A percentile compares a stretch with the other conserved stretches of the same genome.
phyloP scores from a whole-genome alignment of 2,797 vertebrate genomes.

The Hypotaenidia okinawae region DNA sequence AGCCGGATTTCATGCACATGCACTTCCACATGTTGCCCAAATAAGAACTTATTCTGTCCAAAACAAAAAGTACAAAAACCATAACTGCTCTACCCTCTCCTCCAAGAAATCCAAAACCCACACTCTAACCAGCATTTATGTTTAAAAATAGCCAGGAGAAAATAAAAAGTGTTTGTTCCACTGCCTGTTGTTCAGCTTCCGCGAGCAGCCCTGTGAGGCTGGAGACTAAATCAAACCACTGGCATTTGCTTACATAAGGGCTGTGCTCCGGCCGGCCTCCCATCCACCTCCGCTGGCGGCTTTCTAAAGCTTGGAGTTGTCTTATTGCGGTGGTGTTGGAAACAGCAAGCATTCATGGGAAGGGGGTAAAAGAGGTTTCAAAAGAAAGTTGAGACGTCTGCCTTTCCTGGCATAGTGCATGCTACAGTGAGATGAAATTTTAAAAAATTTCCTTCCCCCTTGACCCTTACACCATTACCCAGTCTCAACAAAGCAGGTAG shows the following conservation, averaged over 20 bases:
- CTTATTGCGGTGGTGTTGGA: neutral
- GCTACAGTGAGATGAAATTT: neutral
- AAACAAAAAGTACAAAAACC: constrained; percentile 18
- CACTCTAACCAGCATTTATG: neutral
- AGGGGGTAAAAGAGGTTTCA: neutral
- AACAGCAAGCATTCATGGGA: fast-evolving
- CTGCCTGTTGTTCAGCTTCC: constrained; percentile 36
- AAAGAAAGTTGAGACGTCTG: neutral
- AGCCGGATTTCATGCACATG: constrained; percentile 4
- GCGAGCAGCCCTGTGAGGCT: neutral
- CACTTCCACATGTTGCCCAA: constrained; percentile 31
- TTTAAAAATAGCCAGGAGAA: constrained; percentile 31
- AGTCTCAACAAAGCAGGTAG: neutral
- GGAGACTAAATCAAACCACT: constrained; percentile 12
- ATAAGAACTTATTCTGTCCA: neutral
- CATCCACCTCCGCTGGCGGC: neutral
- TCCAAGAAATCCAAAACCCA: constrained; percentile 24
- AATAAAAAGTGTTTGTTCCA: neutral
- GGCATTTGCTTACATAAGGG: constrained; percentile 44
- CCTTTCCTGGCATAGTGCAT: neutral
- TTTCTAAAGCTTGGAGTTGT: neutral
- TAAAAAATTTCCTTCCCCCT: neutral
- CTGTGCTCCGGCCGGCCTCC: neutral
- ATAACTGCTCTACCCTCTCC: neutral
- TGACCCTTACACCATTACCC: neutral